phyloP scores from a whole-genome alignment of 2,113 vertebrate species.

The Sturnira hondurensis region DNA sequence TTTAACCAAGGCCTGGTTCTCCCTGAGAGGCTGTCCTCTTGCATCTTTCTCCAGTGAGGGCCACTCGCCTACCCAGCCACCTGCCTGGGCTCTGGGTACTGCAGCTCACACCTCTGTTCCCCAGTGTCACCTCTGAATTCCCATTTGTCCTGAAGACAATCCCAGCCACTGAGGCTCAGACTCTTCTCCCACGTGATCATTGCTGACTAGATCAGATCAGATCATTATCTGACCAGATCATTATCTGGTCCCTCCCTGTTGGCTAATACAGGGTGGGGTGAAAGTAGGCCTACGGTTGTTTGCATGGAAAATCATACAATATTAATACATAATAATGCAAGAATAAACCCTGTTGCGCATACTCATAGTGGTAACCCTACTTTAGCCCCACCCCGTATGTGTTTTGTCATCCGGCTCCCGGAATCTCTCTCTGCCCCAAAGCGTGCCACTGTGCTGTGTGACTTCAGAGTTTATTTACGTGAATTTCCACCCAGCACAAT shows the following conservation, averaged over 20 bases:
- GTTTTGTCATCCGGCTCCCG: neutral
- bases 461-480: neutral
- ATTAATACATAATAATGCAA: neutral
- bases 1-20: neutral
- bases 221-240: too few relatives aligned
- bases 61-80: neutral
- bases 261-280: neutral
- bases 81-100: neutral
- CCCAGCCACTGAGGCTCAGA: neutral
- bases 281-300: neutral
- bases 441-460: neutral
- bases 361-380: neutral
- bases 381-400: neutral
- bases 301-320: neutral
- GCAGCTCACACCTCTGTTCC: neutral
- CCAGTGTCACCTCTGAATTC: neutral
- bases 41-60: neutral
- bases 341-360: neutral
- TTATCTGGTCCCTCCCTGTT: neutral
- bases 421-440: neutral
- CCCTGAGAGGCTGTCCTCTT: neutral
- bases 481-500: neutral
- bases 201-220: too few relatives aligned
- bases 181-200: neutral
- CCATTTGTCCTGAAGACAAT: neutral